These are phyloP conservation scores for Phainopepla nitens DNA, from an alignment of 2,113 vertebrate genomes.

Conservation along the genomic window DNA sequence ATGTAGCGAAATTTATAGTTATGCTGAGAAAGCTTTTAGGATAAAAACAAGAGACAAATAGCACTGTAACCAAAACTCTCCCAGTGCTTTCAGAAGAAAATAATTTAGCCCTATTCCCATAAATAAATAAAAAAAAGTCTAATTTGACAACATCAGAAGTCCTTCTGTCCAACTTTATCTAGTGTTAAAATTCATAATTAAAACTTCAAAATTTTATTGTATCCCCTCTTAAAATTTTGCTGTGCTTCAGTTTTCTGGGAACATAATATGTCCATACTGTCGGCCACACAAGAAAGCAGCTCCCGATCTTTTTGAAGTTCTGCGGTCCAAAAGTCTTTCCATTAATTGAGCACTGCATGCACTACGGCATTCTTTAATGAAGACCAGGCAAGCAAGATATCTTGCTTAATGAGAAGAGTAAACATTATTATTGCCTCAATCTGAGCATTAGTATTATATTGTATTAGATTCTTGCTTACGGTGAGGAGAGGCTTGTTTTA, in stretches of 20 bases:
- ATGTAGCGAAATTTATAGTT: background rate
- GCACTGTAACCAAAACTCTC: slow-evolving; percentile 2
- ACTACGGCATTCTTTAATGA: background rate
- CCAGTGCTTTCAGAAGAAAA: background rate
- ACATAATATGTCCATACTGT: background rate
- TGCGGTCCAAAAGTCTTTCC: background rate
- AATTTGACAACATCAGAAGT: slow-evolving; percentile 20
- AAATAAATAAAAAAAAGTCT: background rate
- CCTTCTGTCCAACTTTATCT: background rate
- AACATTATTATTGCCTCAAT: background rate
- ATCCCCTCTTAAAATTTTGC: background rate
- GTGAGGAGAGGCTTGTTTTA: background rate
- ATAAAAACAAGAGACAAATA: background rate
- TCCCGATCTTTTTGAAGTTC: background rate
- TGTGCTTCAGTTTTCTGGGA: background rate
- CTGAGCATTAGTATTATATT: no score
- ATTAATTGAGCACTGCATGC: background rate
- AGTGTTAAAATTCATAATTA: background rate
- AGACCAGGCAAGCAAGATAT: background rate
- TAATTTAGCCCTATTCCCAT: background rate
- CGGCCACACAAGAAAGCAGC: background rate
- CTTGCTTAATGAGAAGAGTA: background rate
- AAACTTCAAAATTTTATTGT: background rate
- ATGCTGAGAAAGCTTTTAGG: background rate
- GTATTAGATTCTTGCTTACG: background rate